Evolutionary conservation across 2,797 vertebrate genomes (phyloP), one percentile per base, ranked within the genome.

Genomic region (Enteromius mattozi): DNA sequence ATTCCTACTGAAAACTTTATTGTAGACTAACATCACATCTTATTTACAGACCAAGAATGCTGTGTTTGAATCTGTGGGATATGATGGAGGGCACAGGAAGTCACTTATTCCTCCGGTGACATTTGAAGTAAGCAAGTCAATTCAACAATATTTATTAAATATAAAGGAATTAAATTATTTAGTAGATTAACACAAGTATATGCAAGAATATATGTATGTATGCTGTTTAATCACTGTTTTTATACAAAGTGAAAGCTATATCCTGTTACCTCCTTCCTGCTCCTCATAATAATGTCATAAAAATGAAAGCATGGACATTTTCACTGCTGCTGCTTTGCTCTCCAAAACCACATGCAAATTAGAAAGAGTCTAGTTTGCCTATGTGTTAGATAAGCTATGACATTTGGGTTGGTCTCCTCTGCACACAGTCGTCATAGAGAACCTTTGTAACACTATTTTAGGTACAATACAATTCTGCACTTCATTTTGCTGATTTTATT

Each of bases 101-200:
- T 99, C 97, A 61, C 94, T 98, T 79, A 99, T 99, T 78, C 97
- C 97, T 0, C 90, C 96, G 0, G 96, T 98, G 72, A 96, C 91
- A 1, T 99, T 99, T 86, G 98, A 99, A 96, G 98, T 99, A 87
- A 85, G 87, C 81, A 77, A 83, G 12, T 49, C 2, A 77, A 8
- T n/a, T 78, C 51, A 63, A 24, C 54, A 51, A 51, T 74, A 19
- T 8, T 4, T 56, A 56, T 66, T 19, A 66, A 9, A 66, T 35
- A 33, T 17, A 78, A 51, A 68, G 4, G 12, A 4, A 21, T 72
- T 35, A 3, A n/a, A 14, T 82, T 63, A 9, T 7, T 72, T 81
- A 69, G n/a, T 61, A 63, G 40, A 74, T 56, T 56, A 13, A 35
- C 14, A 30, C 37, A 59, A 35, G 6, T 14, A 49, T 10, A 78